Evolutionary conservation across 2,797 vertebrate species (phyloP), one percentile per base, ranked within the genome.

Genomic region (Leptodactylus fallax): DNA sequence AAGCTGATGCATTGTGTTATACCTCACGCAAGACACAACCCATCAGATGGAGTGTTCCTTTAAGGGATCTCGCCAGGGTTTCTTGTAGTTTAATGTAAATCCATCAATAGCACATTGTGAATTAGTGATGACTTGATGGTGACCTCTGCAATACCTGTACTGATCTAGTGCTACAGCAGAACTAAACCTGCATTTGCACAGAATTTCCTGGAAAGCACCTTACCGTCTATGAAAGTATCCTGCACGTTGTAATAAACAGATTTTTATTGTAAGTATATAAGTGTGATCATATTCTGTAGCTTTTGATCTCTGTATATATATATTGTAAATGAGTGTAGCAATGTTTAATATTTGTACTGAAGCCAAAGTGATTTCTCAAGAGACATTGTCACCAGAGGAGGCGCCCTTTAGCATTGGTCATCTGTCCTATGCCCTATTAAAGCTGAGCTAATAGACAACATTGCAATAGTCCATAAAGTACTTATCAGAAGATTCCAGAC

Each of bases 351-450:
- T 74, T 58, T 77, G 65, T 36, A 36, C 36, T 67, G 19, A 82
- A 89, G 53, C 83, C 69, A 87, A 88, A 88, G 74, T 77, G 11
- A 60, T 63, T 25, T 82, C 6, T 77, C n/a, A 47, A 79, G 72
- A 51, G 7, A n/a, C 61, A 3, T 14, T 51, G 36, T 72, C 47
- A 51, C 21, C 11, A 72, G 51, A 79, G 17, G 17, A 21, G 25
- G 25, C 53, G 6, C 27, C 10, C 27, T 79, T 45, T n/a, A 47
- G 71, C 3, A 16, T 45, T 16, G 67, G 25, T 27, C 36, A 72
- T 72, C 36, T 47, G 16, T 47, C 2, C 16, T 21, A 72, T n/a
- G 45, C 11, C 19, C 71, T 51, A 74, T 45, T 21, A 21, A 45
- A 72, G 25, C 27, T 17, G 65, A 71, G 17, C 6, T 36, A 36